A percentile compares a stretch with the other conserved stretches of the same genome.
Conservation (phyloP, 1,140 invertebrate genomes). For the Lineus longissimus region DNA sequence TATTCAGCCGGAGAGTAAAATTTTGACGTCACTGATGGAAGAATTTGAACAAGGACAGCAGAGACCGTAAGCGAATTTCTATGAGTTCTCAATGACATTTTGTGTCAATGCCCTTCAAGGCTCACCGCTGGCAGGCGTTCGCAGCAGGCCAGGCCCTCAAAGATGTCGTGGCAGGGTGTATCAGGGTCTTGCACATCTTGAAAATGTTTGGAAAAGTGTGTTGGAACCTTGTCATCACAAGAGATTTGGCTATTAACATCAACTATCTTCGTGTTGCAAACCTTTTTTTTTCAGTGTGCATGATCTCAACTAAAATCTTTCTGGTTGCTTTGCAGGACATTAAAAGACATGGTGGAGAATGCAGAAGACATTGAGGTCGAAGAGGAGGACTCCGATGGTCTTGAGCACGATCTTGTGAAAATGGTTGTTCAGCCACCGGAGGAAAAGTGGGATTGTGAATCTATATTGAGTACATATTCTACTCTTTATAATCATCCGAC, state of each 20-base stretch:
- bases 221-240: too few relatives aligned
- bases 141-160: too few relatives aligned
- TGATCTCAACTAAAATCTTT: too few relatives aligned
- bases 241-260: too few relatives aligned
- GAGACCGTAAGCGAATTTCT: constrained; percentile 21
- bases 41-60: constrained; percentile 58
- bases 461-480: constrained; percentile 70
- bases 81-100: too few relatives aligned
- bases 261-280: too few relatives aligned
- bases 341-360: constrained; percentile 45
- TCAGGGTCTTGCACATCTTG: too few relatives aligned
- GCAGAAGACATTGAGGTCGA: constrained; percentile 61
- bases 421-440: constrained; percentile 56
- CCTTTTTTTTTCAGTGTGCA: too few relatives aligned
- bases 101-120: too few relatives aligned
- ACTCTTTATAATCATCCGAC: constrained; percentile 88
- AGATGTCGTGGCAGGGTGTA: too few relatives aligned
- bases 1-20: constrained; percentile 64
- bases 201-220: too few relatives aligned
- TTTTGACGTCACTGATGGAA: constrained; percentile 61
- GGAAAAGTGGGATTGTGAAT: constrained; percentile 90
- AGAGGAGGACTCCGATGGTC: constrained; percentile 51
- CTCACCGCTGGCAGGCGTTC: too few relatives aligned
- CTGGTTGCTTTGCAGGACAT: constrained; percentile 11
- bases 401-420: constrained; percentile 39